A percentile compares a stretch with the other conserved stretches of the same genome.
Evolutionary conservation across 2,888 invertebrate species (phyloP).

Genomic region (Thereva nobilitata): DNA sequence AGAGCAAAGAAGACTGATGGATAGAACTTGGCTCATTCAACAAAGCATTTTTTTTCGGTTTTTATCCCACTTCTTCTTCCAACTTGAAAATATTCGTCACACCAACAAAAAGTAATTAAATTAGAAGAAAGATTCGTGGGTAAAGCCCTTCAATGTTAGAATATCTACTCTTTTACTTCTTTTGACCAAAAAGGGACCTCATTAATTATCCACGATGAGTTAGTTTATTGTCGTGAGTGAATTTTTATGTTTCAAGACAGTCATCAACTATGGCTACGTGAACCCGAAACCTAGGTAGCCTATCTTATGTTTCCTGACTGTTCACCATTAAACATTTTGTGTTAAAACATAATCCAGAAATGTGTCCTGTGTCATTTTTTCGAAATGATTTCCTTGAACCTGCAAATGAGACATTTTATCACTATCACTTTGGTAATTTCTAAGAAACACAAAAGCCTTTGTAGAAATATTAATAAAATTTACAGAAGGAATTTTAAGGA

Average conservation of each 20-base stretch:
- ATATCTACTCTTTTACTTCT: too few species aligned
- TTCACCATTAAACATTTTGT: constrained; percentile 51
- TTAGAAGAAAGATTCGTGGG: too few species aligned
- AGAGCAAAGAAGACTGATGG: not conserved
- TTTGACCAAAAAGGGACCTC: not conserved
- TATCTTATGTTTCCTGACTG: constrained; percentile 48
- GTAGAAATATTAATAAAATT: constrained; percentile 5
- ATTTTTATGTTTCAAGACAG: constrained; percentile 26
- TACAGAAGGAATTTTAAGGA: constrained; percentile 9
- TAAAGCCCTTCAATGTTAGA: too few species aligned
- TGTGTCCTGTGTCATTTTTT: constrained; percentile 42
- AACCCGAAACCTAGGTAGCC: constrained; percentile 15
- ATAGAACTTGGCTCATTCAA: not conserved
- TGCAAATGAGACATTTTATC: not conserved
- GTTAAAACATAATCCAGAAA: constrained; percentile 50
- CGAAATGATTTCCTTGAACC: constrained; percentile 17
- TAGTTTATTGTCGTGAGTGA: constrained; percentile 16
- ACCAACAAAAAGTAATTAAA: too few species aligned
- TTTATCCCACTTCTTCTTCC: not conserved
- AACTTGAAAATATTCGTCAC: too few species aligned
- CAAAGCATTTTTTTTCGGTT: too few species aligned
- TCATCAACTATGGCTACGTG: too few species aligned
- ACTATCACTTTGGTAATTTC: too few species aligned
- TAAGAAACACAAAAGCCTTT: not conserved
- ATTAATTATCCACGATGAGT: constrained; percentile 12